phyloP scores from a whole-genome alignment of 2,888 invertebrate species.

The Drosophila pseudotalamancana region DNA sequence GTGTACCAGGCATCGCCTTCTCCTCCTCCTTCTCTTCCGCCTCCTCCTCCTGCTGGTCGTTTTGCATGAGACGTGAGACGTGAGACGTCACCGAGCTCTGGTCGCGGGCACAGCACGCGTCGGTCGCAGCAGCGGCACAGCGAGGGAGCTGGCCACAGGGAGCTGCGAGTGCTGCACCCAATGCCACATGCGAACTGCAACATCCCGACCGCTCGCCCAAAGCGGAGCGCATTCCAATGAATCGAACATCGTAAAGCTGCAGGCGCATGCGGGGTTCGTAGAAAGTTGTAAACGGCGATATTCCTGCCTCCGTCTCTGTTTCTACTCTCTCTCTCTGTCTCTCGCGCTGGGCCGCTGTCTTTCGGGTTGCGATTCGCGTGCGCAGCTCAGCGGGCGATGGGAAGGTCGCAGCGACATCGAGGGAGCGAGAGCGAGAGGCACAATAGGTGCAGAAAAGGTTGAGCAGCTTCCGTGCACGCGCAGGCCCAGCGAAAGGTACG shows the following conservation, averaged over 20 bases:
- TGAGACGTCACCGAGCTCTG: slow-evolving; percentile 3
- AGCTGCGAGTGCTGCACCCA: slow-evolving; percentile 32
- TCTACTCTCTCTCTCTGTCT: not conserved
- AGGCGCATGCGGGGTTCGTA: slow-evolving; percentile 52
- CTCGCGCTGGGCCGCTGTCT: slow-evolving; percentile 4
- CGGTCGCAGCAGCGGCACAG: slow-evolving; percentile 46
- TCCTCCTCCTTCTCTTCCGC: not conserved
- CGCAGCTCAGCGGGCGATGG: slow-evolving; percentile 60
- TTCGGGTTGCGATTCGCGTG: slow-evolving; percentile 62
- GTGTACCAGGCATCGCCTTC: slow-evolving; percentile 13
- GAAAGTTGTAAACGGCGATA: slow-evolving; percentile 35
- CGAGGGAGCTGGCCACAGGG: slow-evolving; percentile 46
- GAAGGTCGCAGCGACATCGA: slow-evolving; percentile 1
- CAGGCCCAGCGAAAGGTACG: slow-evolving; percentile 13
- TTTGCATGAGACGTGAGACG: not conserved
- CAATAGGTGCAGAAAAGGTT: slow-evolving; percentile 23
- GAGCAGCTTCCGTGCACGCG: slow-evolving; percentile 71
- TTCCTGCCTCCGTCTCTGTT: not conserved
- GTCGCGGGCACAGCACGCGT: slow-evolving; percentile 74
- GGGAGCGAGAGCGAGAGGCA: not conserved
- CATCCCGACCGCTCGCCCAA: not conserved
- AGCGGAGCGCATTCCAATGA: slow-evolving; percentile 59
- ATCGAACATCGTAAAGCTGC: slow-evolving; percentile 59
- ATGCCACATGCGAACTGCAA: slow-evolving; percentile 9
- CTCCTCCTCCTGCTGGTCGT: not conserved